These are phyloP conservation scores for Xenotilapia flavipinnis DNA, from an alignment of 2,113 vertebrate genomes.

Conservation along the genomic window DNA sequence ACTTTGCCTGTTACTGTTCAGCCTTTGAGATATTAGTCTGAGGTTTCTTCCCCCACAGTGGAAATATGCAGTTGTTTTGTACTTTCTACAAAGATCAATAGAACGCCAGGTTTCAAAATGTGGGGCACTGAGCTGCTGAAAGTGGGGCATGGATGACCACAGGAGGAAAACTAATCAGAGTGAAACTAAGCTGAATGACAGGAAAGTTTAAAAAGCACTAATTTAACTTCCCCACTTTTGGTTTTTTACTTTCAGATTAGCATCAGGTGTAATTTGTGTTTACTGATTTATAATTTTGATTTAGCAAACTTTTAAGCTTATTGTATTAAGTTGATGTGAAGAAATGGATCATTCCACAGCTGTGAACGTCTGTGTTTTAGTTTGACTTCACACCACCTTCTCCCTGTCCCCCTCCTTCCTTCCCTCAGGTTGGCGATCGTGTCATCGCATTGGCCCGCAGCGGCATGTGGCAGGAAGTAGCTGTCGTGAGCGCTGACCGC, in stretches of 20 bases:
- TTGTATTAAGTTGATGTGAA: not conserved
- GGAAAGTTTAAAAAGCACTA: not conserved
- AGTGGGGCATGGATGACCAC: not conserved
- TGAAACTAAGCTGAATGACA: not conserved
- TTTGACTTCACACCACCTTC: not conserved
- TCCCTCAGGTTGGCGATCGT: constrained; percentile 80
- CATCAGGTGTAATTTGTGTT: not conserved
- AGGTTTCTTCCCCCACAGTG: not conserved
- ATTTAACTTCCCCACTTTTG: not conserved
- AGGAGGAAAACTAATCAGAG: not conserved
- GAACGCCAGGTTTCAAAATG: not conserved
- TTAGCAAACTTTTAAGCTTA: not conserved
- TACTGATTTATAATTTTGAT: not conserved
- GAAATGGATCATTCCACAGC: not conserved
- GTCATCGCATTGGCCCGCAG: constrained; percentile 77
- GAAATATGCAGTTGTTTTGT: not conserved
- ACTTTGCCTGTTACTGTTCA: not conserved
- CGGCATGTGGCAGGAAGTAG: constrained; percentile 87
- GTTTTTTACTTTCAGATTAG: not conserved
- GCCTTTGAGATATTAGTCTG: not conserved
- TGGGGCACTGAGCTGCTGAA: not conserved
- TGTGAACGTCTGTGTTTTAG: not conserved
- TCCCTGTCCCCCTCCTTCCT: not conserved
- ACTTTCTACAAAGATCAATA: not conserved
- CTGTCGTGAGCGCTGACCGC: constrained; percentile 59